Base-by-base conservation (phyloP, 2,888 invertebrate species). In the Athalia circularis region DNA sequence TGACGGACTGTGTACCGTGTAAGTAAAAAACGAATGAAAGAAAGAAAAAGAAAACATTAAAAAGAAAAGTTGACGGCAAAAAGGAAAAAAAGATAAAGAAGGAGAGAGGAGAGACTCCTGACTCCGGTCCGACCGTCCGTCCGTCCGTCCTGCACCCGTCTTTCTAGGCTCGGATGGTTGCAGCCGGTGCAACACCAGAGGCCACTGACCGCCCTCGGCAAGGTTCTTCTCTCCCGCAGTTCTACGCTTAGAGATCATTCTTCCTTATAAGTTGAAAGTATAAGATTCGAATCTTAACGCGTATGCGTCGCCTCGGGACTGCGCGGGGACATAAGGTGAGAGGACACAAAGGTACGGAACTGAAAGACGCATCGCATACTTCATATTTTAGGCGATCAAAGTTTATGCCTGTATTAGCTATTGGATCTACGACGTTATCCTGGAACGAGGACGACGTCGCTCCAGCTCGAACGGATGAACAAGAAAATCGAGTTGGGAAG, bases 181-280 rank as follows among this genome's bases (percentile, higher is more conserved):
- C 9, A 87, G 86, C 83, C 83, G 82, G 84, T 87, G 86, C 87
- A 81, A 65, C 62, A 84, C 50, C 81, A 80, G 86, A 84, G 89
- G 89, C 90, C 89, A 89, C 86, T 90, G 89, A 89, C 89, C 89
- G 89, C 88, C 88, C 89, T 88, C 87, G 89, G 87, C 89, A 89
- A 89, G 88, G 88, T 87, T 86, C 85, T 86, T 85, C 83, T 83
- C 80, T 82, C 82, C 54, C n/a, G 9, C n/a, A 11, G 9, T 4
- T n/a, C n/a, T n/a, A 48, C 64, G 15, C n/a, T 13, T 11, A 62
- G 65, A 65, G 65, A 65, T 6, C 47, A 43, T 62, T 62, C 65
- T 65, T 29, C 29, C 29, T 29, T 29, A 29, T 29, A 29, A 29
- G 29, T 29, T 29, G 29, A 29, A 29, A 29, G 29, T 29, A 29